A percentile compares a stretch with the other conserved stretches of the same genome.
phyloP scores from a whole-genome alignment of 2,888 invertebrate species.

The Drosophila eohydei region DNA sequence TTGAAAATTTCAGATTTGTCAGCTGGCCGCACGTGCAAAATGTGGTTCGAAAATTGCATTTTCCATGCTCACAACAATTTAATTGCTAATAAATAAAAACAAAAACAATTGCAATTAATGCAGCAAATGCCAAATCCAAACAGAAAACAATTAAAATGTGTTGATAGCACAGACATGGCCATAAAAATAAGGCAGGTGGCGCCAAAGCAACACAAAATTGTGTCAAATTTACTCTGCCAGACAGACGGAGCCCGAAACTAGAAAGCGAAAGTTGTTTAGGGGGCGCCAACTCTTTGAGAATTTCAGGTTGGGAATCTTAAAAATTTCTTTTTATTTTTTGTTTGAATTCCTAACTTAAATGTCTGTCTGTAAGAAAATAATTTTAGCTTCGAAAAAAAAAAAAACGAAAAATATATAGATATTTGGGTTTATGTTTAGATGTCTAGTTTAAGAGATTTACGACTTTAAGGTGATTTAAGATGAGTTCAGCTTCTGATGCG shows the following conservation, averaged over 20 bases:
- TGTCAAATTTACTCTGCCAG: not conserved
- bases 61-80: constrained; percentile 32
- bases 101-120: constrained; percentile 16
- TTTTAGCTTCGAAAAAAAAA: not conserved
- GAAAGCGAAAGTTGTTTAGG: not conserved
- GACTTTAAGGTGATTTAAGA: not conserved
- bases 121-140: constrained; percentile 15
- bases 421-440: not conserved
- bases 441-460: not conserved
- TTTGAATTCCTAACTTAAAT: constrained; percentile 8
- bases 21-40: constrained; percentile 48
- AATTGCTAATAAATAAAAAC: constrained; percentile 22
- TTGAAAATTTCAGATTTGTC: constrained; percentile 46
- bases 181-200: constrained; percentile 23
- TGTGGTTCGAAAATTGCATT: constrained; percentile 43
- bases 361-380: not conserved
- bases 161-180: constrained; percentile 16
- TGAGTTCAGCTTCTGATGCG: too few relatives aligned
- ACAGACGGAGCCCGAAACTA: too few relatives aligned
- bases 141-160: constrained; percentile 35
- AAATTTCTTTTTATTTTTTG: not conserved
- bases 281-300: not conserved
- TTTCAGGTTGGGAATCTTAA: not conserved
- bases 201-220: constrained; percentile 1
- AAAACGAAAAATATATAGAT: not conserved